Conservation (phyloP, 1,140 invertebrate genomes). For the Bombus huntii region DNA sequence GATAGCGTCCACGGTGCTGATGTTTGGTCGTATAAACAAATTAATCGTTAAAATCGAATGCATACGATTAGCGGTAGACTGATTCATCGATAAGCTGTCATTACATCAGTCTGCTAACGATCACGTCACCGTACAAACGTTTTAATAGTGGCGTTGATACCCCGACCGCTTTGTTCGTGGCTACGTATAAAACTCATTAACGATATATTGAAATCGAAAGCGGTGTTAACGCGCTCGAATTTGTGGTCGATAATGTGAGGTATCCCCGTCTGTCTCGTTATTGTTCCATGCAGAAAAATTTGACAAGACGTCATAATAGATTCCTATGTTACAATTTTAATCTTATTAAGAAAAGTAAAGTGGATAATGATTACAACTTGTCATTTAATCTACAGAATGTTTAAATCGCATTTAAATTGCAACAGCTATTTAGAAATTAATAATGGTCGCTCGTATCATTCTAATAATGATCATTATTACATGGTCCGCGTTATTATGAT, state of each 20-base stretch:
- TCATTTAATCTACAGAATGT: background rate
- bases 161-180: slow-evolving; percentile 18
- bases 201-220: background rate
- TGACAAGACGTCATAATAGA: no score
- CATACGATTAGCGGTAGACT: background rate
- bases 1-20: background rate
- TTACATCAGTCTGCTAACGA: slow-evolving; percentile 6
- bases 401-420: background rate
- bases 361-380: background rate
- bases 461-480: background rate
- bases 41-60: slow-evolving; percentile 29
- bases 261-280: background rate
- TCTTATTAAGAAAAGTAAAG: no score
- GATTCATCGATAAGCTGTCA: slow-evolving; percentile 1
- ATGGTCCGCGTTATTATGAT: background rate
- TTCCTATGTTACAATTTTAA: no score
- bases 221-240: background rate
- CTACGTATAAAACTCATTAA: slow-evolving; percentile 51
- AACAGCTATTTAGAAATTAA: background rate
- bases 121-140: slow-evolving; percentile 19
- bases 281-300: background rate
- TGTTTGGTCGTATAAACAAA: background rate
- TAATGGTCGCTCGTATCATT: background rate
- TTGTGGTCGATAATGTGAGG: background rate
- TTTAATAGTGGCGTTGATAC: slow-evolving; percentile 29